A percentile compares a stretch with the other conserved stretches of the same genome.
phyloP scores from a whole-genome alignment of 2,797 vertebrate genomes.

The Bufotes viridis region DNA sequence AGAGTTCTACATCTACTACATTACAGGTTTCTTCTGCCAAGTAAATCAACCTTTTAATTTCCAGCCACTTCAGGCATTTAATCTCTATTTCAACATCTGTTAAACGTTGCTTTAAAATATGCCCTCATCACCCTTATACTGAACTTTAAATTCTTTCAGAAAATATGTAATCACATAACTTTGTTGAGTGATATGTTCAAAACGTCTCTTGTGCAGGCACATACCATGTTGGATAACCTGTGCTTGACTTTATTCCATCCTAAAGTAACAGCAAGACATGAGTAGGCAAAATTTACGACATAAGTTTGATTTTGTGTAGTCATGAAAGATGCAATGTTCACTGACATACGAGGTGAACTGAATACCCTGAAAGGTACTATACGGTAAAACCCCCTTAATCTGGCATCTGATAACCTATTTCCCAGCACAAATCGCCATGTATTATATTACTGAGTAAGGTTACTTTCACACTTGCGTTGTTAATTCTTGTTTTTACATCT shows the following conservation, averaged over 20 bases:
- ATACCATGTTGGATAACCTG: neutral
- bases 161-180: constrained; percentile 26
- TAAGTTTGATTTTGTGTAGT: neutral
- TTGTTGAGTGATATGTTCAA: neutral
- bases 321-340: neutral
- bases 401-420: too few relatives aligned
- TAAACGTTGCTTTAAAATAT: constrained; percentile 20
- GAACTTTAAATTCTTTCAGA: neutral
- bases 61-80: neutral
- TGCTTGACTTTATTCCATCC: neutral
- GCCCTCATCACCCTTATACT: constrained; percentile 44
- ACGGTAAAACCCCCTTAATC: too few relatives aligned
- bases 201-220: neutral
- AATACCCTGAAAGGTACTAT: neutral
- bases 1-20: neutral
- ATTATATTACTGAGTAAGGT: too few relatives aligned
- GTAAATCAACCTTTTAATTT: neutral
- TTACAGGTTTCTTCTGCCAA: neutral
- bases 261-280: neutral
- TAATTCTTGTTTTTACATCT: too few relatives aligned
- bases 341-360: neutral
- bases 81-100: constrained; percentile 18
- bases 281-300: neutral
- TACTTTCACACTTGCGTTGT: too few relatives aligned
- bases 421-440: too few relatives aligned